Base-by-base conservation (phyloP, 2,797 vertebrate genomes). In the Synaphobranchus kaupii region DNA sequence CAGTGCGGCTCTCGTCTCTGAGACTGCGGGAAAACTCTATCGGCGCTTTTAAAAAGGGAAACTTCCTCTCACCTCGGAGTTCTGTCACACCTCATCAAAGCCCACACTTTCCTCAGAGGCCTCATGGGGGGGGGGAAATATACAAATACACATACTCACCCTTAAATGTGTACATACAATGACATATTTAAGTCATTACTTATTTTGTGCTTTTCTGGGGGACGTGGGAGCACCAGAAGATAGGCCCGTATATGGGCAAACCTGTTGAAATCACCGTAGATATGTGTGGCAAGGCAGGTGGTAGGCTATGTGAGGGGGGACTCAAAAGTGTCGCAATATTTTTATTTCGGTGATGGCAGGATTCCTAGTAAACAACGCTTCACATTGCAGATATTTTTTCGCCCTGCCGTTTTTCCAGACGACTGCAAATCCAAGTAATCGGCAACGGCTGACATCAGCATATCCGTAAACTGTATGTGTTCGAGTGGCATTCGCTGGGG, bases 1-100 rank as follows among this genome's bases (percentile, higher is more conserved):
- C 88, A 90, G 80, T 89, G 89, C 90, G 90, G 31, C 31, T 22
- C 90, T 90, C 90, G 87, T 92, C 92, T 92, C 66, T 68, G 81
- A 82, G 66, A 87, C 89, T 89, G 89, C 85, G 87, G 78, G 87
- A 88, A 80, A 86, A 54, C 54, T 44, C 22, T n/a, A n/a, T 71
- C 56, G 31, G 47, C 9, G n/a, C n/a, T 31, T 48, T 71, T 81
- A 86, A 89, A 89, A 87, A 1, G 39, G 89, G 50, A 92, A 92
- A 88, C 89, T 90, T 93, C 89, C 91, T 91, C 89, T 92, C 91
- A 94, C 93, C 89, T 88, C 83, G 48, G 85, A 84, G 90, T 82
- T 91, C 94, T 94, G 93, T 94, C 93, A 91, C 84, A 87, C 83
- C 83, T 94, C 73, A 91, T 93, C 90, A 92, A 63, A 71, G 34